Evolutionary conservation across 1,140 invertebrate genomes (phyloP).

Genomic region (Heliconius himera): DNA sequence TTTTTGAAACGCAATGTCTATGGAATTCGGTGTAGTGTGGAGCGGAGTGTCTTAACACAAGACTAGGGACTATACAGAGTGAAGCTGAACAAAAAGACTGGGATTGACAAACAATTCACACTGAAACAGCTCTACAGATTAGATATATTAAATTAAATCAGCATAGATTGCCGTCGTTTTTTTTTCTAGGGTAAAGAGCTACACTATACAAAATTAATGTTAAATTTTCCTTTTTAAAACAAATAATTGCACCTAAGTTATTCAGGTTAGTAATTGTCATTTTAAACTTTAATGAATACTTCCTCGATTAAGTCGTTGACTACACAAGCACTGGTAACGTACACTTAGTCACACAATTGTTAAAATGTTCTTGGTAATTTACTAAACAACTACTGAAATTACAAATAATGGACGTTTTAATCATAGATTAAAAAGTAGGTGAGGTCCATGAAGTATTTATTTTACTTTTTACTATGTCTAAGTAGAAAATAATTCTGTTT

Average conservation of each 20-base stretch:
- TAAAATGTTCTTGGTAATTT: constrained; percentile 39
- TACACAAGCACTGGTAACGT: constrained; percentile 5
- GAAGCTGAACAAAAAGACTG: too few relatives aligned
- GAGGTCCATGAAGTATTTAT: not conserved
- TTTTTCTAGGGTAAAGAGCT: not conserved
- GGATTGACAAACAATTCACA: too few relatives aligned
- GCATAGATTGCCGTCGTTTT: not conserved
- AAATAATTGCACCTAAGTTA: constrained; percentile 11
- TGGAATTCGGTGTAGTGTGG: too few relatives aligned
- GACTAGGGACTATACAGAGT: too few relatives aligned
- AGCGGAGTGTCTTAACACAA: too few relatives aligned
- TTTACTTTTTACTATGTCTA: not conserved
- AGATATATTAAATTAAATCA: too few relatives aligned
- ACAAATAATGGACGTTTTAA: constrained; percentile 23
- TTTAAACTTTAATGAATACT: constrained; percentile 13
- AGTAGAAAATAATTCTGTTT: not conserved
- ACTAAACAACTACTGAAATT: constrained; percentile 48
- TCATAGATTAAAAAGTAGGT: not conserved
- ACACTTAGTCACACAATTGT: constrained; percentile 13
- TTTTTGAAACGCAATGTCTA: too few relatives aligned
- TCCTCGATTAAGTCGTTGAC: constrained; percentile 22
- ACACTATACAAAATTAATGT: not conserved
- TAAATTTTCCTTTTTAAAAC: not conserved
- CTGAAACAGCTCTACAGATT: too few relatives aligned
- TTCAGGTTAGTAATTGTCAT: constrained; percentile 7